A percentile compares a stretch with the other conserved stretches of the same genome.
These are phyloP conservation scores for Sebastolobus alascanus DNA, from an alignment of 2,797 vertebrate species.

Conservation along the genomic window DNA sequence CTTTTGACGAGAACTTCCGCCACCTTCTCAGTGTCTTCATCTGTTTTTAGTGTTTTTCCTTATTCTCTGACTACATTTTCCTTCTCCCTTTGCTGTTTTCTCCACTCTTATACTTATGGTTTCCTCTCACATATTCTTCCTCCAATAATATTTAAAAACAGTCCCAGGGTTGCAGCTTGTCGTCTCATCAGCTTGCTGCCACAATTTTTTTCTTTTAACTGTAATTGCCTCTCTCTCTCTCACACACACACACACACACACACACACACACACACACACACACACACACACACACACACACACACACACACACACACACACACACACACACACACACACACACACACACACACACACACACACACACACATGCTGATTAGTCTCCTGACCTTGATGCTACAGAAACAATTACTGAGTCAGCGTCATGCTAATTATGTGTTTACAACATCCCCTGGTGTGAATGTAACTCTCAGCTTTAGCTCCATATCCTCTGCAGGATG, in stretches of 20 bases:
- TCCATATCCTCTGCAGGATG: not conserved
- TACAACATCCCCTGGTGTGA: conserved; percentile 34
- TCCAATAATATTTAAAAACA: conserved; percentile 6
- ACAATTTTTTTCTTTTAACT: not conserved
- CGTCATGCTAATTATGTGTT: conserved; percentile 58
- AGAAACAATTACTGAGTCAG: conserved; percentile 68
- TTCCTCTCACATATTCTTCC: not conserved
- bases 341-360: too few species aligned
- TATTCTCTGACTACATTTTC: not conserved
- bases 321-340: conserved; percentile 1
- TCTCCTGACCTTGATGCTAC: conserved; percentile 64
- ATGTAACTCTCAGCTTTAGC: conserved; percentile 8
- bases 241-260: not conserved
- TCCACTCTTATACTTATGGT: not conserved
- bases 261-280: not conserved
- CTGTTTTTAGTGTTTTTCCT: conserved; percentile 9
- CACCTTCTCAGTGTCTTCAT: not conserved
- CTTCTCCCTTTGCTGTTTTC: not conserved
- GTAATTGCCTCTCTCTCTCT: conserved; percentile 27
- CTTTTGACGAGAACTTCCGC: conserved; percentile 20
- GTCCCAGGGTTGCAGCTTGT: conserved; percentile 20
- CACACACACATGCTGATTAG: conserved; percentile 45
- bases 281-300: not conserved
- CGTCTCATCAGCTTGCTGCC: conserved; percentile 14
- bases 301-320: not conserved